Base-by-base conservation (phyloP, 2,113 vertebrate species). In the Peromyscus polionotus region DNA sequence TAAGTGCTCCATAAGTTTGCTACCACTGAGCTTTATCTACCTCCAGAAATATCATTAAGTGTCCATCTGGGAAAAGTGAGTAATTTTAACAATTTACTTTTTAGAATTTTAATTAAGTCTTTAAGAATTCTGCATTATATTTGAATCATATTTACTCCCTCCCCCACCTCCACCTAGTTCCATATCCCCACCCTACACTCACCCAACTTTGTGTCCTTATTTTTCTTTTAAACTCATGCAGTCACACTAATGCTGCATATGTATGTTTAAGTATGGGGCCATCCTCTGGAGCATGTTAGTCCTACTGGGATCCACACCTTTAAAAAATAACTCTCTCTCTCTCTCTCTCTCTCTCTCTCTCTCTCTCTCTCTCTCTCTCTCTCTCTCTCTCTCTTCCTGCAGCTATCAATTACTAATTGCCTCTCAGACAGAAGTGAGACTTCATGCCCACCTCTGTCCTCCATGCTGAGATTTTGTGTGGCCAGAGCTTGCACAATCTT, bases 101-200 rank as follows among this genome's bases (percentile, higher is more conserved):
- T 81, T 59, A n/a, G 36, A 33, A 3, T 59, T n/a, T 81, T 59
- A 57, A 80, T 57, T 79, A n/a, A 57, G 4, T 59, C 2, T 24
- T n/a, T 59, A 36, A 81, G 79, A 24, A 81, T n/a, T 59, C 79
- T 20, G 7, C 22, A 22, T 12, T 59, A 57, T 24, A 81, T 59
- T 59, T 59, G 1, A 4, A 24, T 13, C 51, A n/a, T n/a, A 57
- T 36, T 81, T 11, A 57, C 19, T n/a, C 20, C 20, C 33, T n/a
- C 54, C 11, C n/a, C 20, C 12, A 11, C 12, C 36, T 81, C 5
- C 54, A 57, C 79, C 51, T 54, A 33, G 1, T 59, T 59, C 5
- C 5, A 3, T 20, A 20, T 59, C 36, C 54, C 54, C 9, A 81
- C 12, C 19, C 20, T 0, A 24, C 5, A 20, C 7, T 33, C 2